Conservation (phyloP, 2,113 vertebrate species). For the Ovis canadensis region DNA sequence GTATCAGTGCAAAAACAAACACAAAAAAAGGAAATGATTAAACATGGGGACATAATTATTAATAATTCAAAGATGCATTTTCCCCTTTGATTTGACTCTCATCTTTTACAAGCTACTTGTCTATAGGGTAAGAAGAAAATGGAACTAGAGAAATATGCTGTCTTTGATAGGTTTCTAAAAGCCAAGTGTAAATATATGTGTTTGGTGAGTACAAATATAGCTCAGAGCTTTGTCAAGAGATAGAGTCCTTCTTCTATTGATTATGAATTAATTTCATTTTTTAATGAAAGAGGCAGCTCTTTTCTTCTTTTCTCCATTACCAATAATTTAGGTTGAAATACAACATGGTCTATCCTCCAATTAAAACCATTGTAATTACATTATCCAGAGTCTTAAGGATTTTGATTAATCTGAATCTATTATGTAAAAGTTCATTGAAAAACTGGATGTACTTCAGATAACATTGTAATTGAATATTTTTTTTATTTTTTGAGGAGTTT, state of each 20-base stretch:
- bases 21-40: background rate
- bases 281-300: constrained; percentile 63
- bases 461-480: background rate
- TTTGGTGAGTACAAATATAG: background rate
- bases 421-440: constrained; percentile 1
- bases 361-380: constrained; percentile 23
- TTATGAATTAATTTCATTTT: constrained; percentile 70
- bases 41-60: background rate
- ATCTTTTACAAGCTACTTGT: background rate
- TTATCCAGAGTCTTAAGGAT: background rate
- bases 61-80: background rate
- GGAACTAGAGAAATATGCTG: background rate
- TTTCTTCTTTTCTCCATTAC: background rate
- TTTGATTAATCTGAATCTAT: constrained; percentile 50
- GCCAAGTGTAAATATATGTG: background rate
- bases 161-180: background rate
- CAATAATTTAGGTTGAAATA: constrained; percentile 49
- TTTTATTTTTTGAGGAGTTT: constrained; percentile 20
- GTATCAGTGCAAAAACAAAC: background rate
- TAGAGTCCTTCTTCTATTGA: background rate
- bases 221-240: constrained; percentile 40
- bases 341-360: background rate
- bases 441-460: background rate
- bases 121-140: constrained; percentile 24
- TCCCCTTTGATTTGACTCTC: background rate